Percentiles rank a stretch among this genome's conserved stretches.
Evolutionary conservation across 2,888 invertebrate species (phyloP).

Genomic region (Acanthosepion esculentum): DNA sequence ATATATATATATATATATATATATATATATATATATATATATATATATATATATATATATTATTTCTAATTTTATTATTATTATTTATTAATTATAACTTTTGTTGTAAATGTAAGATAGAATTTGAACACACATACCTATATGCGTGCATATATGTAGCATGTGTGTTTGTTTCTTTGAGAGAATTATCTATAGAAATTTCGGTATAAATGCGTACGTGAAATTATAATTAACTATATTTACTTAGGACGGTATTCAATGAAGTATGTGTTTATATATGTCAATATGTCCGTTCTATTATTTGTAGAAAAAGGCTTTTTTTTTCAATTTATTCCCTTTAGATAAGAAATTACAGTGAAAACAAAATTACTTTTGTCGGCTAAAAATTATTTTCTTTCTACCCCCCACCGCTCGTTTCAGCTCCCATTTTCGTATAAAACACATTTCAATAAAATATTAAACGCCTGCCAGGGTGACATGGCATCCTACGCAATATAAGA

Average conservation of each 20-base stretch:
- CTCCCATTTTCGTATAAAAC: background rate
- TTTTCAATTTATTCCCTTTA: conserved; percentile 14
- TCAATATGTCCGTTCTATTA: too few species aligned
- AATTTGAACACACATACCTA: background rate
- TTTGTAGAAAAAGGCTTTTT: too few species aligned
- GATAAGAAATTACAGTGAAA: conserved; percentile 15
- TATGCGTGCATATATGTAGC: background rate
- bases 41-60: background rate
- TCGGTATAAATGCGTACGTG: background rate
- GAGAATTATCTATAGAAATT: background rate
- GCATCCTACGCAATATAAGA: background rate
- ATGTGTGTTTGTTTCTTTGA: background rate
- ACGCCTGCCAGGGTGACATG: conserved; percentile 33
- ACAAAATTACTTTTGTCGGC: background rate
- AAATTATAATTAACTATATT: background rate
- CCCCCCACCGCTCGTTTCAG: background rate
- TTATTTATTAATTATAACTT: too few species aligned
- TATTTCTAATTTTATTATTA: too few species aligned
- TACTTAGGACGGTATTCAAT: background rate
- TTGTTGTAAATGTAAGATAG: too few species aligned
- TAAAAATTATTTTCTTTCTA: background rate
- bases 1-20: background rate
- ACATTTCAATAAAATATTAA: conserved; percentile 33
- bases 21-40: background rate
- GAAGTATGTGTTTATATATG: background rate